Evolutionary conservation across 2,888 invertebrate species (phyloP), one percentile per base, ranked within the genome.

Genomic region (Mimachlamys varia): DNA sequence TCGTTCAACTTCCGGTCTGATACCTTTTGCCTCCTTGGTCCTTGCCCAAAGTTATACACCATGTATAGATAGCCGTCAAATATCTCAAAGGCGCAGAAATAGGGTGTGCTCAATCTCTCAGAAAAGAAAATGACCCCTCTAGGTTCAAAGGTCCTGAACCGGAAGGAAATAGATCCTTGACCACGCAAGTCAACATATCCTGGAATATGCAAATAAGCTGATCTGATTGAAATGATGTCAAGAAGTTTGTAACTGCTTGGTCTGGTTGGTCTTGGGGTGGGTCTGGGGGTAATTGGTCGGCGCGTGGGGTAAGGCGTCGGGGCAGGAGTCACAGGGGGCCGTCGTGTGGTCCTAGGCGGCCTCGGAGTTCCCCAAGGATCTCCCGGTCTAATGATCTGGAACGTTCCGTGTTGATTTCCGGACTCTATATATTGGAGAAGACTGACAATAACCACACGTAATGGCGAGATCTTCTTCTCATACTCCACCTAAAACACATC

Each of bases 61-160:
- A 95, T 94, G 92, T 95, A 96, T 13, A 96, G 94, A 37, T 94
- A 93, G 0, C 96, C 96, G 90, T 96, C 96, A 91, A 93, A 95
- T 53, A 96, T 91, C 92, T 96, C 96, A 19, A 96, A 88, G 10
- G 95, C 96, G 33, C 96, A 89, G 91, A 95, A 96, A 44, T 93
- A 93, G 12, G 89, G 90, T 17, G 89, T 88, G 12, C 91, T 88
- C 13, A 76, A 89, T 55, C 93, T 93, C 7, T 94, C 93, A 27
- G 94, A 94, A 87, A 94, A 95, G 33, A 95, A 92, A 19, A 96
- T 90, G 17, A 96, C 89, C 44, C 95, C 96, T 58, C 95, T 93
- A 38, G 95, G 94, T 89, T 95, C 93, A 13, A 95, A 92, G 0
- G 96, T 96, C 50, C 94, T 93, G 94, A 96, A 96, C 87, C 94